phyloP scores from a whole-genome alignment of 1,140 invertebrate genomes.

The Brachionus paranguensis region DNA sequence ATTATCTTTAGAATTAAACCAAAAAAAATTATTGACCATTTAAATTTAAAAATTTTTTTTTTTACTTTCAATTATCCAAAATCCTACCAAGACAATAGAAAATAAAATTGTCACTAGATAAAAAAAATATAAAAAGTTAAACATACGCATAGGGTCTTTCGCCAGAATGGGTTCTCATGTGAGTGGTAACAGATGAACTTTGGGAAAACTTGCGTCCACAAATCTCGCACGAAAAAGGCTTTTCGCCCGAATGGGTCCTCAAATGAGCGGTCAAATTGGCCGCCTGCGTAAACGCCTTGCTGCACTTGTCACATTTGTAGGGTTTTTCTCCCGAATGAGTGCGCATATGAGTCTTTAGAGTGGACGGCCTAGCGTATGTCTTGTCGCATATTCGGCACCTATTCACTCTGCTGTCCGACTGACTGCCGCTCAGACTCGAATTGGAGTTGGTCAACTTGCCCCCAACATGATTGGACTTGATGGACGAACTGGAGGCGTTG shows the following conservation, averaged over 20 bases:
- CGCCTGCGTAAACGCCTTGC: constrained; percentile 55
- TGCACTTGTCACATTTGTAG: constrained; percentile 50
- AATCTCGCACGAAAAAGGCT: constrained; percentile 93
- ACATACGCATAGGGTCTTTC: constrained; percentile 72
- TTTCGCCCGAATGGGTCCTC: constrained; percentile 65
- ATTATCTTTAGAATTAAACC: too few species aligned
- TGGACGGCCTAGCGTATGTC: constrained; percentile 50
- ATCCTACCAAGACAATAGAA: too few species aligned
- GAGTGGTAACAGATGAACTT: constrained; percentile 59
- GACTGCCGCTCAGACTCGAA: neutral
- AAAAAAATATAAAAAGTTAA: neutral
- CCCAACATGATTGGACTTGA: neutral
- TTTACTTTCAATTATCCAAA: too few species aligned
- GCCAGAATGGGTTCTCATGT: constrained; percentile 82
- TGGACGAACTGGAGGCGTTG: constrained; percentile 11
- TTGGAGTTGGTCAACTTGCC: neutral
- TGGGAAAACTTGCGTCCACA: constrained; percentile 58
- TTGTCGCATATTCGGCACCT: constrained; percentile 47
- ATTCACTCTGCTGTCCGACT: constrained; percentile 22
- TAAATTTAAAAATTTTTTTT: too few species aligned
- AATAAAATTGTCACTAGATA: neutral
- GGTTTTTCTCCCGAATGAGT: constrained; percentile 53
- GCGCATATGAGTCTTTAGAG: constrained; percentile 45
- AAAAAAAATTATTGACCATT: too few species aligned
- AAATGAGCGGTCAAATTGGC: constrained; percentile 57